phyloP scores from a whole-genome alignment of 1,140 invertebrate genomes.

The Octopus bimaculoides region DNA sequence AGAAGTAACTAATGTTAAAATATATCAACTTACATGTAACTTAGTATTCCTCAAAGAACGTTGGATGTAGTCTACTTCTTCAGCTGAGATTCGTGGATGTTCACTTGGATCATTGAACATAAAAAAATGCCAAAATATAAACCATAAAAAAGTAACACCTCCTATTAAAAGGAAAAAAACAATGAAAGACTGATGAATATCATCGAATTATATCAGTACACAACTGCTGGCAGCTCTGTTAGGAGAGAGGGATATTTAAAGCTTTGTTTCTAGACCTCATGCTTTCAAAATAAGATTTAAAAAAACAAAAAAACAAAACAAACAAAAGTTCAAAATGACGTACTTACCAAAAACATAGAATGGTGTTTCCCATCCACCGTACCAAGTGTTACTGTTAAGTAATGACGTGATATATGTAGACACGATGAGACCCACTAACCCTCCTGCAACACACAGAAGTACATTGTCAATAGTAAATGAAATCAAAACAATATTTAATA shows the following conservation, averaged over 20 bases:
- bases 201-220: too few relatives aligned
- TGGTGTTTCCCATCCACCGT: not conserved
- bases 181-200: not conserved
- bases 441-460: too few relatives aligned
- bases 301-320: not conserved
- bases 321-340: not conserved
- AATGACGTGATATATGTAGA: not conserved
- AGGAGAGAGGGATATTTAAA: too few relatives aligned
- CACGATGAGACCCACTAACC: not conserved
- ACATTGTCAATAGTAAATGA: too few relatives aligned
- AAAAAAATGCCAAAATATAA: not conserved
- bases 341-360: slow-evolving; percentile 5
- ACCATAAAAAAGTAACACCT: not conserved
- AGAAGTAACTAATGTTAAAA: too few relatives aligned
- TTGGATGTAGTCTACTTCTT: not conserved
- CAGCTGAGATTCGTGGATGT: not conserved
- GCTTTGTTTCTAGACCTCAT: too few relatives aligned
- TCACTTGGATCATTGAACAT: not conserved
- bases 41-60: not conserved
- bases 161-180: not conserved
- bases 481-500: too few relatives aligned
- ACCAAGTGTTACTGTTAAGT: not conserved
- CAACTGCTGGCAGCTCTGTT: too few relatives aligned
- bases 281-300: too few relatives aligned
- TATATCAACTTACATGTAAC: too few relatives aligned